Evolutionary conservation across 1,140 invertebrate genomes (phyloP), one percentile per base, ranked within the genome.

Genomic region (Muscidifurax raptorellus): DNA sequence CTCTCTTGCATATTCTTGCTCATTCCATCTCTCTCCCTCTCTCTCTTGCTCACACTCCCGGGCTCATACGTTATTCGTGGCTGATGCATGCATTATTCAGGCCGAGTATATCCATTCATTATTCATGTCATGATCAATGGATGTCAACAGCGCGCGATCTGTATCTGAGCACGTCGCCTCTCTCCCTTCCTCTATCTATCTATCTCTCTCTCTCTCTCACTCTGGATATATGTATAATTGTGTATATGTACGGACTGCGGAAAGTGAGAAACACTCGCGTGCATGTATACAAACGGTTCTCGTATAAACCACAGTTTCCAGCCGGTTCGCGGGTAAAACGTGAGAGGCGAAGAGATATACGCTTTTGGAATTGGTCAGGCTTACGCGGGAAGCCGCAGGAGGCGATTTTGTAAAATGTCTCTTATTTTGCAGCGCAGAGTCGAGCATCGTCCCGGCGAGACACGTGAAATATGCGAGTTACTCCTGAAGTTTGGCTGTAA

Each of bases 51-150:
- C 64, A 47, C 66, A 71, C 78, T 18, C 27, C 28, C 75, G 9
- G 3, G 36, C n/a, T 44, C 74, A 77, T 83, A 88, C 86, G 88
- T 89, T 89, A 86, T 88, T 87, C 87, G 86, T 87, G 87, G 87
- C 87, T 87, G 87, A 90, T 87, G 86, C 87, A 90, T 90, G 89
- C 88, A 90, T 90, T 90, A 90, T 90, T 90, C 90, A 90, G 72
- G 66, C 84, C 32, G 83, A 66, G 82, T 78, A 86, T 90, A 88
- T 90, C 86, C 88, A 89, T 90, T 90, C 88, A 89, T 90, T 90
- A 90, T 90, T 90, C 89, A 89, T 89, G 89, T 84, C 88, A 85
- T 90, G 89, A 90, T 90, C 89, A 90, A 89, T 89, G 79, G 84
- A 77, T 90, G 87, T 90, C 89, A 89, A 90, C 88, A 89, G 85